These are phyloP conservation scores for Trimorus sp. DNA, from an alignment of 2,888 invertebrate genomes.

Conservation along the genomic window DNA sequence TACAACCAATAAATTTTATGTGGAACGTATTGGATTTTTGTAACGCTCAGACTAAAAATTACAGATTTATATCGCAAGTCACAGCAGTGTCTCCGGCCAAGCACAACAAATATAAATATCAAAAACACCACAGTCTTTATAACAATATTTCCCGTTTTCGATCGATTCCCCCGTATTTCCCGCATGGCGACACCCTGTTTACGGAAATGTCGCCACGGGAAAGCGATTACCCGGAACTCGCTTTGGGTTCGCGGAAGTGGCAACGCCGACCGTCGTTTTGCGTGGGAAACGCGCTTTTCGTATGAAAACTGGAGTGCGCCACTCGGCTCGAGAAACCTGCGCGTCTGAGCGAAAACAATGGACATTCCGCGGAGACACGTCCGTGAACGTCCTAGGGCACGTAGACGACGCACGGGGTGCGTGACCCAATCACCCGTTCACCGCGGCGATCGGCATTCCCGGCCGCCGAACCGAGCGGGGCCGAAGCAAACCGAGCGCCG, in stretches of 20 bases:
- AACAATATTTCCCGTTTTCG: neutral
- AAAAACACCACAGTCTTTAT: too few relatives aligned
- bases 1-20: too few relatives aligned
- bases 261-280: too few relatives aligned
- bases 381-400: constrained; percentile 79
- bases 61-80: too few relatives aligned
- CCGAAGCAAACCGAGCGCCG: constrained; percentile 36
- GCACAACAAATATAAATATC: too few relatives aligned
- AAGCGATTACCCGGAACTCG: neutral
- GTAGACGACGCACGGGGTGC: constrained; percentile 77
- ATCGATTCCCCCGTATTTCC: too few relatives aligned
- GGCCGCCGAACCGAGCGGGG: constrained; percentile 43
- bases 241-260: neutral
- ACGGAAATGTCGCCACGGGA: neutral
- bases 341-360: constrained; percentile 69
- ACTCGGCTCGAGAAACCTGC: constrained; percentile 10
- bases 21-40: too few relatives aligned
- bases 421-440: constrained; percentile 80
- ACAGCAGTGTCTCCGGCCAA: too few relatives aligned
- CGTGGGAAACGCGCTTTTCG: too few relatives aligned
- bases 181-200: too few relatives aligned
- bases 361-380: constrained; percentile 75
- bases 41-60: too few relatives aligned
- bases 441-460: constrained; percentile 69
- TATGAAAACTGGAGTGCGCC: constrained; percentile 6